A percentile compares a stretch with the other conserved stretches of the same genome.
Conservation (phyloP, 92 coral and sea anemone species). For the Siderastrea radians region DNA sequence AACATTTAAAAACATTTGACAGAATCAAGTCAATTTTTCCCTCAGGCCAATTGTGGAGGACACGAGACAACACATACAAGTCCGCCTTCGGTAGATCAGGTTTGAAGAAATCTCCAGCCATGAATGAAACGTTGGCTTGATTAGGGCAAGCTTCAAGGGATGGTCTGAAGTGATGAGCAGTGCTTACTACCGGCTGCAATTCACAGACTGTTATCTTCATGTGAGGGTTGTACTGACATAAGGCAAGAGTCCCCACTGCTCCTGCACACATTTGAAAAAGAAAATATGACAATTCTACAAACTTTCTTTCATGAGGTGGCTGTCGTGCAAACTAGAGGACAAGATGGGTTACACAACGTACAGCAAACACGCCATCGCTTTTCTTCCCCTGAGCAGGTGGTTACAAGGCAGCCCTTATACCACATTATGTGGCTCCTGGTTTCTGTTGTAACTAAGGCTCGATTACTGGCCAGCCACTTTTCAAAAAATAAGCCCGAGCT, state of each 20-base stretch:
- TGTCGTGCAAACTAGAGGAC: no score
- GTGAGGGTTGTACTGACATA: slow-evolving; percentile 79
- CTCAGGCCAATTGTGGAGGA: slow-evolving; percentile 61
- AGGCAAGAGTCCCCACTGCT: slow-evolving; percentile 70
- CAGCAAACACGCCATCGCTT: no score
- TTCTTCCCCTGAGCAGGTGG: no score
- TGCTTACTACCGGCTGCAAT: slow-evolving; percentile 66
- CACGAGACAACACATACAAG: slow-evolving; percentile 40
- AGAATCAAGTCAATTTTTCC: slow-evolving; percentile 46
- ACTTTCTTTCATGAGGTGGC: no score
- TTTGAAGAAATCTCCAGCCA: slow-evolving; percentile 77
- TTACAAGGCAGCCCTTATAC: no score
- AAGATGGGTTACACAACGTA: no score
- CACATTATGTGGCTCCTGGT: no score
- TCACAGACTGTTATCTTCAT: slow-evolving; percentile 88
- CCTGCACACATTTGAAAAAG: no score
- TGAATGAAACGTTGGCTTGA: slow-evolving; percentile 72
- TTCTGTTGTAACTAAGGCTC: no score
- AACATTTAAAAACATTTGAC: slow-evolving; percentile 28
- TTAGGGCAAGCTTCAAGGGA: slow-evolving; percentile 72
- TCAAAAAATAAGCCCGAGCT: no score
- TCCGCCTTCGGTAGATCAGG: slow-evolving; percentile 79
- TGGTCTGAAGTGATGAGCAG: slow-evolving; percentile 69
- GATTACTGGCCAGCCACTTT: no score
- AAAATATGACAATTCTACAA: no score